phyloP scores from a whole-genome alignment of 2,113 vertebrate genomes.

The Sylvia atricapilla region DNA sequence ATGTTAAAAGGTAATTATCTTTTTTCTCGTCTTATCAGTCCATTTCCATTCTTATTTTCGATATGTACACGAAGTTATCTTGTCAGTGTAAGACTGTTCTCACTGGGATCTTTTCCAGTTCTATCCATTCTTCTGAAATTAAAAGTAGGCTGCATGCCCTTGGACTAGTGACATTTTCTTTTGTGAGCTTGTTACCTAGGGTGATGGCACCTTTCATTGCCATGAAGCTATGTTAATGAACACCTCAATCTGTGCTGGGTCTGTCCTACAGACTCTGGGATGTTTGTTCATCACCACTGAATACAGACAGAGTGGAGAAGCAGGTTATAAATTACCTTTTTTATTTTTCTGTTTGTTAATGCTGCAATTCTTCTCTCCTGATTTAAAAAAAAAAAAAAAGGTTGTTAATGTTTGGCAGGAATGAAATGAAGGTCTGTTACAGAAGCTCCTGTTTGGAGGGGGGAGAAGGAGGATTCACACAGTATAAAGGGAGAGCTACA shows the following conservation, averaged over 20 bases:
- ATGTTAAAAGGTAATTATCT: neutral
- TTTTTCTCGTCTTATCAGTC: neutral
- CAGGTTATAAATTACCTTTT: conserved; percentile 51
- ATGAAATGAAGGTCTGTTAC: conserved; percentile 18
- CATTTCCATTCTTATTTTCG: neutral
- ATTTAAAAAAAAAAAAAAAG: neutral
- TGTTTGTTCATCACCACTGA: conserved; percentile 20
- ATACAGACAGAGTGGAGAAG: neutral
- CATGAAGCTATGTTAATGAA: conserved; percentile 22
- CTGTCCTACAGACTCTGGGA: neutral
- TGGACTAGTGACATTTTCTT: neutral
- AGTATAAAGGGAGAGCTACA: neutral
- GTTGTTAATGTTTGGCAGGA: conserved; percentile 40
- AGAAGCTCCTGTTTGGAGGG: neutral
- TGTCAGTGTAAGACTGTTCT: neutral
- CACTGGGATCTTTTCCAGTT: neutral
- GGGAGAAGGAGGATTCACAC: neutral
- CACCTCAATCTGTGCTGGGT: conserved; percentile 3
- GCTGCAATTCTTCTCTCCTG: neutral
- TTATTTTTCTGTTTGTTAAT: conserved; percentile 52
- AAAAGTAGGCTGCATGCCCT: neutral
- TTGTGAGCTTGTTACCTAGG: conserved; percentile 23
- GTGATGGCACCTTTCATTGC: conserved; percentile 31
- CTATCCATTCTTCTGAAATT: neutral
- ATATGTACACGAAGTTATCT: neutral